Evolutionary conservation across 1,140 invertebrate species (phyloP).

Genomic region (Lepidurus apus): DNA sequence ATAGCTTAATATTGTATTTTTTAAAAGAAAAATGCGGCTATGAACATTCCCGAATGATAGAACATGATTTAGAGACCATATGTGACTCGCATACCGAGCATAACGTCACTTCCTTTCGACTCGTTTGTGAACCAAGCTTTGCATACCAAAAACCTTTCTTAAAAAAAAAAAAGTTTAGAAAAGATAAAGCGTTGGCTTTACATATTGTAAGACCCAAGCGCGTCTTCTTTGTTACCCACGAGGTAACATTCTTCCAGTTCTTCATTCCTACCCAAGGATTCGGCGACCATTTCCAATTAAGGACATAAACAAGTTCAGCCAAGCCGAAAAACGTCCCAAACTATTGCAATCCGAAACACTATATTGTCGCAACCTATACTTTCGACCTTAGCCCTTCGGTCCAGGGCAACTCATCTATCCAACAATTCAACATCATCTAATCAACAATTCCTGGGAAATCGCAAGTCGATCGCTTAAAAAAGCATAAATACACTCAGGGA

Average conservation of each 20-base stretch:
- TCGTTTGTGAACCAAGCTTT: neutral
- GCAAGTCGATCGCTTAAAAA: no score
- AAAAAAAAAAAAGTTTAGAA: neutral
- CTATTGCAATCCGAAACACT: neutral
- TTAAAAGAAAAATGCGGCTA: no score
- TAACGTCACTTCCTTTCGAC: neutral
- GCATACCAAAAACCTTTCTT: constrained; percentile 1
- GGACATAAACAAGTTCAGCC: neutral
- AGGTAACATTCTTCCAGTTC: neutral
- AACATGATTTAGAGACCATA: neutral
- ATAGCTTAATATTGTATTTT: no score
- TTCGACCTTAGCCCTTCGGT: no score
- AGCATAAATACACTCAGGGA: no score
- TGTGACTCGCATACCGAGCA: neutral
- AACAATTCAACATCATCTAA: no score
- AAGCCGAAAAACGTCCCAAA: neutral
- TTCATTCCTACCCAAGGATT: neutral
- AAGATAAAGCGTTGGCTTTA: neutral
- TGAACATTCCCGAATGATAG: neutral
- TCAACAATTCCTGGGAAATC: no score
- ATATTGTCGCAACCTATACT: neutral
- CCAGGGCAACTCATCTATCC: no score
- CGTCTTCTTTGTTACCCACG: neutral
- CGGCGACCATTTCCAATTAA: neutral
- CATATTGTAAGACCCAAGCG: neutral